Base-by-base conservation (phyloP, 2,888 invertebrate genomes). In the Laspeyria flexula region DNA sequence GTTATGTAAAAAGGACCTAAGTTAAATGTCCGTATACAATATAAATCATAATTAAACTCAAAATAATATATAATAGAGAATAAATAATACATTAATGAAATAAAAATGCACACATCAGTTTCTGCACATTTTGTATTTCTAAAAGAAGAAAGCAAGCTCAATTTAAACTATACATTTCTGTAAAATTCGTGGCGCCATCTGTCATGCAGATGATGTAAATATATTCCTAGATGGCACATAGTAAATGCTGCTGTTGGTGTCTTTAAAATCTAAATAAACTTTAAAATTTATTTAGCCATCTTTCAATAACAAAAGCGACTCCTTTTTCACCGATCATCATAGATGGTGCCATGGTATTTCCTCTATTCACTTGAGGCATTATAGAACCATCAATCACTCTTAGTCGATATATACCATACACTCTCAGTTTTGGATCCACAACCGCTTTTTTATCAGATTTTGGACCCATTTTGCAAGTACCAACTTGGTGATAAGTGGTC, bases 271-370 rank as follows among this genome's bases (percentile, higher is more conserved):
- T n/a, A n/a, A n/a, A n/a, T n/a, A n/a, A n/a, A n/a, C n/a, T n/a
- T 21, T 21, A 21, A 21, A 3, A 6, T 38, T 30, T 30, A 10
- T 45, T 49, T 18, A 62, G 31, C 85, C 84, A 86, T 50, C 86
- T 75, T 39, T 81, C 76, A 4, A 84, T 66, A 13, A 88, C 50
- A 0, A 84, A 55, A 43, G 68, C 77, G 0, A 70, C 83, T 0
- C 85, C 88, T 44, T 71, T 75, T 43, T 96, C 96, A 0, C 94
- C 97, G 40, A 96, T 96, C 96, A 96, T 96, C 7, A 97, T 95
- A 0, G 94, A 93, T 0, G 97, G 95, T 0, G 96, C 97, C 71
- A 96, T 96, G 0, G 96, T 96, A 75, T 97, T 97, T 0, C 96
- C 96, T 56, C 96, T 95, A 0, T 95, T 90, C 21, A 97, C 94